A percentile compares a stretch with the other conserved stretches of the same genome.
phyloP scores from a whole-genome alignment of 1,140 invertebrate genomes.

The Triops longicaudatus region DNA sequence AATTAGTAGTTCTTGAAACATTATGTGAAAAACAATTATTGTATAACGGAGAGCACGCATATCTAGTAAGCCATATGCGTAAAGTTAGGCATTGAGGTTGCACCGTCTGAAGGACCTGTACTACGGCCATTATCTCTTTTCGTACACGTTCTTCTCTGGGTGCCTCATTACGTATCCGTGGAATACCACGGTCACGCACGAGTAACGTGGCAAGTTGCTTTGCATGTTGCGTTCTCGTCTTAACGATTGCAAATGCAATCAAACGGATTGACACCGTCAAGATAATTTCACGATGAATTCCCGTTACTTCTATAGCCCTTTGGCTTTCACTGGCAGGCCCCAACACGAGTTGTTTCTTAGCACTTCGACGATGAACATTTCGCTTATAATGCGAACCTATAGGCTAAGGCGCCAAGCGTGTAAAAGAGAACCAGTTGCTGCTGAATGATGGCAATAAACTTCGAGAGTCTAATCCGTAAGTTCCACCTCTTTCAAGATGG shows the following conservation, averaged over 20 bases:
- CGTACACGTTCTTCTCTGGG: background rate
- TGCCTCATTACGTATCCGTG: background rate
- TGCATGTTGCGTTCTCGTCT: background rate
- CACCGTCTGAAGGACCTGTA: background rate
- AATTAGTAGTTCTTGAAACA: no score
- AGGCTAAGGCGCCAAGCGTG: background rate
- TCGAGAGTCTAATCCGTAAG: no score
- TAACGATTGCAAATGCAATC: background rate
- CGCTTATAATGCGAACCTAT: background rate
- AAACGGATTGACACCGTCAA: background rate
- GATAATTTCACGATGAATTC: background rate
- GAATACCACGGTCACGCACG: background rate
- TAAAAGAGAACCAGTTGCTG: no score
- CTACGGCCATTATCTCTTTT: background rate
- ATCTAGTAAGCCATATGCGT: background rate
- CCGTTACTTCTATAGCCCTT: constrained; percentile 1
- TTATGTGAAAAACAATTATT: no score
- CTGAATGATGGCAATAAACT: no score
- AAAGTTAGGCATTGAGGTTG: background rate
- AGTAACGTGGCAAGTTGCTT: background rate
- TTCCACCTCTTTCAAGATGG: no score
- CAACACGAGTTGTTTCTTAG: background rate
- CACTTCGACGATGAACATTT: background rate
- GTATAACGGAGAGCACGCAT: no score
- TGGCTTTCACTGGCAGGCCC: background rate